These are phyloP conservation scores for Neodon shergylaensis DNA, from an alignment of 2,113 vertebrate genomes.

Conservation along the genomic window DNA sequence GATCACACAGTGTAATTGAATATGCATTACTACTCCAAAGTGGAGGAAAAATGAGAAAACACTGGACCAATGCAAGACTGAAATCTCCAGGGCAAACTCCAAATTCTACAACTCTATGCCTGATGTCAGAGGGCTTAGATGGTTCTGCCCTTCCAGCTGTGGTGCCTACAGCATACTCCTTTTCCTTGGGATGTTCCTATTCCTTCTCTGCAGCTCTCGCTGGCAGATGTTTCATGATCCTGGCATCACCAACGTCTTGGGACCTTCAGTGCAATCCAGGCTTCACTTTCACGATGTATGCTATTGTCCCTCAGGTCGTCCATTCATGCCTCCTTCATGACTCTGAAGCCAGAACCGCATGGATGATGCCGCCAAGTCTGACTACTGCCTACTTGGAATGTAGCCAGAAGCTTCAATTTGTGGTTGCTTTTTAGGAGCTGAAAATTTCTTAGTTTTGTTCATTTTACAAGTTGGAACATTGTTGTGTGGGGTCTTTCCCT, in stretches of 20 bases:
- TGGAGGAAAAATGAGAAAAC: background rate
- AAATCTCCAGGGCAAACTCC: background rate
- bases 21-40: background rate
- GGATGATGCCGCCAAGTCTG: background rate
- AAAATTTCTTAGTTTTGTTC: background rate
- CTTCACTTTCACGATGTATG: background rate
- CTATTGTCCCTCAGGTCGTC: background rate
- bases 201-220: background rate
- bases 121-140: background rate
- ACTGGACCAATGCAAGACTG: background rate
- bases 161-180: background rate
- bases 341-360: background rate
- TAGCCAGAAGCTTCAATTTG: background rate
- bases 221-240: background rate
- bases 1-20: background rate
- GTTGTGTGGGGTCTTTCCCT: background rate
- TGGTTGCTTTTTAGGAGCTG: background rate
- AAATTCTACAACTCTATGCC: background rate
- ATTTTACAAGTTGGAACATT: background rate
- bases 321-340: background rate
- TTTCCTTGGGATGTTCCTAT: background rate
- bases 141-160: background rate
- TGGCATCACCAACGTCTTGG: background rate
- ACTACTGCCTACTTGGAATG: background rate
- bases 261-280: background rate